These are phyloP conservation scores for Chrysocyon brachyurus DNA, from an alignment of 2,797 vertebrate genomes.

Conservation along the genomic window DNA sequence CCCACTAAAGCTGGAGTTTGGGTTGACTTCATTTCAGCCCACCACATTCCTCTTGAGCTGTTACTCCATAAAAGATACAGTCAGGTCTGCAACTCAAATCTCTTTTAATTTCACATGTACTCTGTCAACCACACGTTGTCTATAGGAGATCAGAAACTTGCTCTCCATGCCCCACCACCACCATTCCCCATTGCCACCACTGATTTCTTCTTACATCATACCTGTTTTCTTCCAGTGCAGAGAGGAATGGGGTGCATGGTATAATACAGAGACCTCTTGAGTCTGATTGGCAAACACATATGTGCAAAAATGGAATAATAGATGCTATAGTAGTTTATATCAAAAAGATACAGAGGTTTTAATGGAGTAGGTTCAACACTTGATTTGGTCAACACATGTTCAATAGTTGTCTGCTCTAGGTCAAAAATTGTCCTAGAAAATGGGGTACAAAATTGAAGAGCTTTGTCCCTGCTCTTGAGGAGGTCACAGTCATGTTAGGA, in stretches of 20 bases:
- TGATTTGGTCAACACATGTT: background rate
- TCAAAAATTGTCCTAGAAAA: background rate
- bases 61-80: background rate
- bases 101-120: background rate
- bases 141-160: background rate
- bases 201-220: background rate
- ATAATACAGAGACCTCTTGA: background rate
- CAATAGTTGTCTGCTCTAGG: background rate
- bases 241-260: too few species aligned
- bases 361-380: background rate
- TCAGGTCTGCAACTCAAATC: background rate
- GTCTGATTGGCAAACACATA: background rate
- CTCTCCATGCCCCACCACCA: rapidly evolving
- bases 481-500: background rate
- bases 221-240: background rate
- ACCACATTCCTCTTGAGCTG: background rate
- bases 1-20: background rate
- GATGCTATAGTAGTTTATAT: background rate
- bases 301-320: background rate
- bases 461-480: background rate
- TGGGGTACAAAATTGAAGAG: background rate
- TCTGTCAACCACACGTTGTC: rapidly evolving
- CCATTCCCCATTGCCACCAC: background rate
- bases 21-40: background rate
- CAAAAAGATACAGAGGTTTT: background rate